Base-by-base conservation (phyloP, 1,140 invertebrate species). In the Drosophila nasuta region DNA sequence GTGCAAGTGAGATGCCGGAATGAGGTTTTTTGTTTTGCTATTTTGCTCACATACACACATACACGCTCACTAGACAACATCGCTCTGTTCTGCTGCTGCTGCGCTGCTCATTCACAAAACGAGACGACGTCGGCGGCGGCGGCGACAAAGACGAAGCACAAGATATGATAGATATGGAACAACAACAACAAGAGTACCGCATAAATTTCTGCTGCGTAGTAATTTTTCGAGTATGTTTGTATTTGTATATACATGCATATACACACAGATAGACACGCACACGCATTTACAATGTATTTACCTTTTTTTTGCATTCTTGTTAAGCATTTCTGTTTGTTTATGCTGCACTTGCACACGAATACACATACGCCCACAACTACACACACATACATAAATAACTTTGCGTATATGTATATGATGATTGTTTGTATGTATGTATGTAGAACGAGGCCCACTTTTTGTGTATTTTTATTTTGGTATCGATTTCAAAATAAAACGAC, bases 161-260 rank as follows among this genome's bases (percentile, higher is more conserved):
- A 88, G 83, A 88, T 87, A 87, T 87, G 82, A 87, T 87, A 87
- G 83, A 88, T 88, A 88, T 88, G 83, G 77, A 78, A 88, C 79
- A 86, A 74, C 73, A 83, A 83, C 69, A 83, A 58, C 79, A 86
- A 88, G 75, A 71, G 62, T 70, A 74, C 75, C 75, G 85, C 85
- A 89, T 89, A 89, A 89, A 89, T 90, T 89, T 87, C 85, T 89
- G 85, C 85, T 89, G 85, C 85, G 85, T 89, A 89, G 85, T 89
- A 89, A 89, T 89, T 89, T 75, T 87, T 77, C 66, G 70, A 81
- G 77, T 88, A 83, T 78, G 68, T 78, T 83, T 77, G 70, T 75
- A 77, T 56, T 57, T 54, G 20, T 73, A 62, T 62, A 59, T 67
- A 60, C 35, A 69, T 33, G 25, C 46, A 66, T 15, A 68, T 46